Evolutionary conservation across 2,797 vertebrate species (phyloP).

Genomic region (Gymnodraco acuticeps): DNA sequence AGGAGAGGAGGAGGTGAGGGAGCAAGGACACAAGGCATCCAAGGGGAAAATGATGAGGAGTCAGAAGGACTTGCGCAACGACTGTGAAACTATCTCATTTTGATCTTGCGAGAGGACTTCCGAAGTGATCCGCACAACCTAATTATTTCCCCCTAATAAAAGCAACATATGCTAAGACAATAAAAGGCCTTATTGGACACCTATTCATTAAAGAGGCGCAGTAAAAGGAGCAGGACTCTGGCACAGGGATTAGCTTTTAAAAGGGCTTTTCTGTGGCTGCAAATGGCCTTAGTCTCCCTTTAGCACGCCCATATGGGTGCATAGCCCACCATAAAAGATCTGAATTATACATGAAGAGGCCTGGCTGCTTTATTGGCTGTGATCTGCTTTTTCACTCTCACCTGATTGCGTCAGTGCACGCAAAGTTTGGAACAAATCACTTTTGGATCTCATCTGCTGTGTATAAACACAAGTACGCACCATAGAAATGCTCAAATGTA

Average conservation of each 20-base stretch:
- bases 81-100: constrained; percentile 99
- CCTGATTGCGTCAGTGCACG: constrained; percentile 69
- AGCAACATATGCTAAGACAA: constrained; percentile 99
- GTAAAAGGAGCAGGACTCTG: constrained; percentile 85
- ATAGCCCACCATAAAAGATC: constrained; percentile 83
- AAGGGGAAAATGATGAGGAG: constrained; percentile 94
- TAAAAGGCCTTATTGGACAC: constrained; percentile 99
- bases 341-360: constrained; percentile 88
- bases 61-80: constrained; percentile 98
- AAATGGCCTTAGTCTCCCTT: constrained; percentile 84
- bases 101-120: constrained; percentile 97
- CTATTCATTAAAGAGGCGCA: constrained; percentile 93
- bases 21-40: constrained; percentile 92
- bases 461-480: constrained; percentile 21
- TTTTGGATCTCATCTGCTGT: constrained; percentile 15
- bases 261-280: constrained; percentile 83
- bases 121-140: constrained; percentile 98
- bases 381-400: constrained; percentile 77
- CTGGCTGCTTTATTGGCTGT: constrained; percentile 85
- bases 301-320: constrained; percentile 81
- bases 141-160: constrained; percentile 99
- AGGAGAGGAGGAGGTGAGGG: constrained; percentile 65
- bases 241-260: constrained; percentile 86
- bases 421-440: constrained; percentile 46
- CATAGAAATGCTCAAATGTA: constrained; percentile 51